Conservation (phyloP, 2,888 invertebrate species). For the Dynastes maya region DNA sequence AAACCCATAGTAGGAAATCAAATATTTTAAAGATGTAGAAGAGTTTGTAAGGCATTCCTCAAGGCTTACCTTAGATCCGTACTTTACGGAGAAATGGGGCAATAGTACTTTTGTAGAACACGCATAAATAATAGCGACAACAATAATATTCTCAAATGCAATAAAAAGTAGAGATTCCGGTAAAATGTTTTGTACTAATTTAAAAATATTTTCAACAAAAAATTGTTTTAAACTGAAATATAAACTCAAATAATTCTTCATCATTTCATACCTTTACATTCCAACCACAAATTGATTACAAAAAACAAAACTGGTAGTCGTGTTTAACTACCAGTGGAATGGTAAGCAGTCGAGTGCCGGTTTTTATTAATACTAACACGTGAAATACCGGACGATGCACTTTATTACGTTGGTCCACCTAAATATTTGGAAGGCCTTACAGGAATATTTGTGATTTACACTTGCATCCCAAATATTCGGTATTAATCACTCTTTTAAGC, state of each 20-base stretch:
- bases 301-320: constrained; percentile 58
- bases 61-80: too few relatives aligned
- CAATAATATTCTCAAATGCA: too few relatives aligned
- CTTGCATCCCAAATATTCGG: constrained; percentile 49
- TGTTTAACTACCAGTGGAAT: constrained; percentile 54
- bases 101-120: too few relatives aligned
- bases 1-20: too few relatives aligned
- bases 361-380: constrained; percentile 64
- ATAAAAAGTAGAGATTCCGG: too few relatives aligned
- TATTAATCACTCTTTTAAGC: constrained; percentile 47
- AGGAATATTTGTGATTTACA: constrained; percentile 56
- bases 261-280: not conserved
- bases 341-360: constrained; percentile 57
- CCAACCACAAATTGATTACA: constrained; percentile 50
- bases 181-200: too few relatives aligned
- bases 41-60: too few relatives aligned
- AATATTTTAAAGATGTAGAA: too few relatives aligned
- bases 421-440: constrained; percentile 58
- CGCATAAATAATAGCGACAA: too few relatives aligned
- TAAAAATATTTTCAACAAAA: too few relatives aligned
- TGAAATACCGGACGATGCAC: constrained; percentile 61
- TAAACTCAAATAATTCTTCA: not conserved
- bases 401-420: constrained; percentile 59
- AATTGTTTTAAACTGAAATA: too few relatives aligned
- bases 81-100: too few relatives aligned